Evolutionary conservation across 2,888 invertebrate genomes (phyloP).

Genomic region (Drosophila borborema): DNA sequence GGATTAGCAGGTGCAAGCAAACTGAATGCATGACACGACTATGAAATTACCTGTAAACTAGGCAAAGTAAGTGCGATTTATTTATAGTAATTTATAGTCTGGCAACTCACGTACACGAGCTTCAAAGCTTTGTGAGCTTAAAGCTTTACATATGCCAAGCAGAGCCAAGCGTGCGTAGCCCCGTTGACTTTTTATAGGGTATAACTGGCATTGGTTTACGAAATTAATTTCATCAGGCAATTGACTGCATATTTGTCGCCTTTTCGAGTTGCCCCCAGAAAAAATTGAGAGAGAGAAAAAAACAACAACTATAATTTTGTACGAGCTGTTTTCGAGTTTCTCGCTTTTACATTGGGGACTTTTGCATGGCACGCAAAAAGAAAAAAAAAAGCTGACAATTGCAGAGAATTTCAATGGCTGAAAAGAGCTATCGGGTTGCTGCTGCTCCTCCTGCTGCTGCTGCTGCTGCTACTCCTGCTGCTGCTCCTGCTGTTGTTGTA

Average conservation of each 20-base stretch:
- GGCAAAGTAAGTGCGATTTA: not conserved
- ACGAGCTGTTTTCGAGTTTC: constrained; percentile 45
- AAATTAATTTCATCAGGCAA: constrained; percentile 13
- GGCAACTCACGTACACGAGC: constrained; percentile 16
- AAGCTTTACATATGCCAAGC: not conserved
- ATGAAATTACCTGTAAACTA: constrained; percentile 20
- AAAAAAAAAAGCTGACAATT: constrained; percentile 57
- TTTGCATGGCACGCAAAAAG: constrained; percentile 46
- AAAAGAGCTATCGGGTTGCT: constrained; percentile 40
- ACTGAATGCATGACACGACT: constrained; percentile 2
- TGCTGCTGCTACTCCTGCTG: constrained; percentile 13
- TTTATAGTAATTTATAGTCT: not conserved
- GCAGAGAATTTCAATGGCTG: constrained; percentile 71
- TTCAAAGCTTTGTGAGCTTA: constrained; percentile 23
- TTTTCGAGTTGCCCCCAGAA: not conserved
- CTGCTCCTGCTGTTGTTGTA: constrained; percentile 18
- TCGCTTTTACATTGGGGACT: constrained; percentile 46
- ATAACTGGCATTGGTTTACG: not conserved
- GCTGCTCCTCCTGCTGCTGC: constrained; percentile 6
- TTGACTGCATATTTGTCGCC: constrained; percentile 16
- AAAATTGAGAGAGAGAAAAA: too few species aligned
- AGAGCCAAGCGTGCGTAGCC: not conserved
- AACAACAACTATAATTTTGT: constrained; percentile 65
- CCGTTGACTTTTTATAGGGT: not conserved
- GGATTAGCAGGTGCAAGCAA: constrained; percentile 32